phyloP scores from a whole-genome alignment of 2,113 vertebrate species.

The Hystrix cristata region DNA sequence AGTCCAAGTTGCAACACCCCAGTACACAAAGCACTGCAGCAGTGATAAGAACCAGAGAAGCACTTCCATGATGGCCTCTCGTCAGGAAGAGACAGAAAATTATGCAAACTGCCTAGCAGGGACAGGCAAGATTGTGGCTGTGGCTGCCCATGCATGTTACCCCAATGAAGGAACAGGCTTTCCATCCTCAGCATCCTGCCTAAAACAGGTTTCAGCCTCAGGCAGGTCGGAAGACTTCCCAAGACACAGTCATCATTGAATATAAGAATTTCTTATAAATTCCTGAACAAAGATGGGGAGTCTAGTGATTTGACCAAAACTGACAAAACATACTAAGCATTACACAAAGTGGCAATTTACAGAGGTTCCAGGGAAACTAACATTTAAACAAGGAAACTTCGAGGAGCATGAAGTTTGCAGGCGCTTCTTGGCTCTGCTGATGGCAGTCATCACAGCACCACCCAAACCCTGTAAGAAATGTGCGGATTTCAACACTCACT shows the following conservation, averaged over 20 bases:
- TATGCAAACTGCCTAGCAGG: background rate
- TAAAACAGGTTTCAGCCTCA: conserved; percentile 14
- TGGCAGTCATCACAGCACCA: background rate
- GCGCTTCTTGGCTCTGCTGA: background rate
- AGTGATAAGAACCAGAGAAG: background rate
- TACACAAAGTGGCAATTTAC: background rate
- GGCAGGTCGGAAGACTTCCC: background rate
- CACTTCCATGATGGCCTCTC: background rate
- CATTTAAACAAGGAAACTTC: background rate
- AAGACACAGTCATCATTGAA: background rate
- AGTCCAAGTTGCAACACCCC: background rate
- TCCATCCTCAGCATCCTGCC: background rate
- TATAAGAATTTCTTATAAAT: background rate
- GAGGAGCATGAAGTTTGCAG: background rate
- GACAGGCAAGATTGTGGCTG: background rate
- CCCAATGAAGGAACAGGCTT: background rate
- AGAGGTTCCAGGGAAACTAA: background rate
- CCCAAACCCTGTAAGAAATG: background rate
- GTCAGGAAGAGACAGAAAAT: background rate
- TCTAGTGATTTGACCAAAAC: background rate
- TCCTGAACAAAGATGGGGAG: background rate
- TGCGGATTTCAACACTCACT: background rate
- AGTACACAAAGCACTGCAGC: background rate
- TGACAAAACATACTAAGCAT: background rate
- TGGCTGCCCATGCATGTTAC: background rate